Evolutionary conservation across 2,113 vertebrate genomes (phyloP).

Genomic region (Catharus minimus): DNA sequence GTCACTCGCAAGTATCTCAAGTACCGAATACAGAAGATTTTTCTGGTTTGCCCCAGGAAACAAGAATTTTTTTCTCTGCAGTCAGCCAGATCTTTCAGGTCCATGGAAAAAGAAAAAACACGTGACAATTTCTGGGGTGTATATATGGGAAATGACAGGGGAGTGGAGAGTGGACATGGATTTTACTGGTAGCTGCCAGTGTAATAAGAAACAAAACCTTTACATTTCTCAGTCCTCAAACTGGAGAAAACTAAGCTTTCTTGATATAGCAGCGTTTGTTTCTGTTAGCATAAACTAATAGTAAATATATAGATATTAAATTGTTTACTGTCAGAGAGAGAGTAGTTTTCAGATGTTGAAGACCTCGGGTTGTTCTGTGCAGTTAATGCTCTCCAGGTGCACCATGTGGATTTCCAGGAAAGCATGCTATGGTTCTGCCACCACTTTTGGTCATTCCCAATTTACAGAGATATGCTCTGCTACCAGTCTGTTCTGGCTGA

Average conservation of each 20-base stretch:
- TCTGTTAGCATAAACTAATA: not conserved
- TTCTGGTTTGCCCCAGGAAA: not conserved
- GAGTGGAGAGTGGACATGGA: not conserved
- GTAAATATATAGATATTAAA: not conserved
- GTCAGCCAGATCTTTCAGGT: not conserved
- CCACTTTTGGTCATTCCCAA: not conserved
- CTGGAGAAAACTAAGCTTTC: not conserved
- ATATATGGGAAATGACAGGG: not conserved
- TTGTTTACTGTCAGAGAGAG: not conserved
- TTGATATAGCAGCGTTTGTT: not conserved
- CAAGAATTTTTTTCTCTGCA: not conserved
- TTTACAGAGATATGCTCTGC: not conserved
- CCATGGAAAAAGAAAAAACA: not conserved
- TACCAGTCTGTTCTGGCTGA: not conserved
- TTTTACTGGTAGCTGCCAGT: not conserved
- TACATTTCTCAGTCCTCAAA: not conserved
- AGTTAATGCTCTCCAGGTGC: not conserved
- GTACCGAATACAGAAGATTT: not conserved
- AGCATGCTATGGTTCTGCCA: not conserved
- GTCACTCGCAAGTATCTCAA: not conserved
- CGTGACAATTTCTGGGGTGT: not conserved
- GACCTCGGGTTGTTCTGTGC: not conserved
- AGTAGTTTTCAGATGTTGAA: not conserved
- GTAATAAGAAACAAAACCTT: not conserved
- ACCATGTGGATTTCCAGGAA: fast-evolving